Evolutionary conservation across 2,797 vertebrate genomes (phyloP).

Genomic region (Bradypodion pumilum): DNA sequence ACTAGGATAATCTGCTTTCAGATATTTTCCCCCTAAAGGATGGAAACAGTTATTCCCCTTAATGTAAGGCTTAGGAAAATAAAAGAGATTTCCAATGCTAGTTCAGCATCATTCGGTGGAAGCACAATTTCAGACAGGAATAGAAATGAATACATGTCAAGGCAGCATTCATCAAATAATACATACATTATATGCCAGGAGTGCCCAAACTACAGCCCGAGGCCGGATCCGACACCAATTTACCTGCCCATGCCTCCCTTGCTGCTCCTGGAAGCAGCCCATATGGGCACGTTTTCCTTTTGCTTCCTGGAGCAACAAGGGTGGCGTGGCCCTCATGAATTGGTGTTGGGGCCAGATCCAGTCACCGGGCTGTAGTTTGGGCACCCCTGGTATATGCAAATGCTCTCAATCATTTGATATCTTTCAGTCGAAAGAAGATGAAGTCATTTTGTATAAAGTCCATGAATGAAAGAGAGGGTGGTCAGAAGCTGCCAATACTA

Average conservation of each 20-base stretch:
- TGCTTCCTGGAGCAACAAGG: too few relatives aligned
- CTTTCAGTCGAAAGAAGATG: background rate
- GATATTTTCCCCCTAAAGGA: conserved; percentile 14
- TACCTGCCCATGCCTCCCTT: too few relatives aligned
- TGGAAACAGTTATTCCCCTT: conserved; percentile 20
- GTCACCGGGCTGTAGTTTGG: too few relatives aligned
- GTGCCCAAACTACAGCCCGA: too few relatives aligned
- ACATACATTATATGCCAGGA: too few relatives aligned
- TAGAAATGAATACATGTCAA: conserved; percentile 31
- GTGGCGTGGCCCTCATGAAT: too few relatives aligned
- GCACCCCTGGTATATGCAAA: too few relatives aligned
- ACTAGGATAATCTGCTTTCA: conserved; percentile 8
- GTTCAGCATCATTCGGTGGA: conserved; percentile 45
- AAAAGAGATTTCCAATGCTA: conserved; percentile 15
- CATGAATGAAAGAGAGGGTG: background rate
- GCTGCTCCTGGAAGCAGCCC: too few relatives aligned
- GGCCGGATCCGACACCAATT: too few relatives aligned
- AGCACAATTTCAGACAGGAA: conserved; percentile 36
- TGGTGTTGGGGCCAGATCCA: too few relatives aligned
- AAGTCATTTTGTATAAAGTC: background rate
- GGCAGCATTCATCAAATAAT: background rate
- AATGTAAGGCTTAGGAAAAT: conserved; percentile 41
- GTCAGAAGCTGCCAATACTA: background rate
- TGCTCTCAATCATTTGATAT: background rate
- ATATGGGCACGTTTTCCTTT: too few relatives aligned